phyloP scores from a whole-genome alignment of 2,888 invertebrate species.

The Cheilosia scutellata region DNA sequence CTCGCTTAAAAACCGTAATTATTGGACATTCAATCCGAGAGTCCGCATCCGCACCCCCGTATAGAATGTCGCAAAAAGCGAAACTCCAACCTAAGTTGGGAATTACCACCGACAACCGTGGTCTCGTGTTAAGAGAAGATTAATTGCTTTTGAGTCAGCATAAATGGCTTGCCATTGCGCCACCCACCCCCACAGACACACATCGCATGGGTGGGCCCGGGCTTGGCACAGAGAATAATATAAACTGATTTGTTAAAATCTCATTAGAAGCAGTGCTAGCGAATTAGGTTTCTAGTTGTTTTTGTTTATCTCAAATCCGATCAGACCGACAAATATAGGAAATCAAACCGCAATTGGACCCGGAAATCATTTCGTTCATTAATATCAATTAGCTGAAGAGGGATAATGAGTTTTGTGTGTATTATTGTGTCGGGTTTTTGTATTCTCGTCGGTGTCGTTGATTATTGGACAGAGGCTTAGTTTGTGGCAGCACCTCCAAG shows the following conservation, averaged over 20 bases:
- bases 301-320: slow-evolving; percentile 58
- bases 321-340: slow-evolving; percentile 57
- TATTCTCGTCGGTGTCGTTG: not conserved
- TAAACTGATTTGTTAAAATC: slow-evolving; percentile 72
- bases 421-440: slow-evolving; percentile 1
- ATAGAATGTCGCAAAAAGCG: slow-evolving; percentile 32
- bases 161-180: slow-evolving; percentile 46
- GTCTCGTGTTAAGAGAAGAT: slow-evolving; percentile 65
- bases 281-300: slow-evolving; percentile 61
- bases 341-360: slow-evolving; percentile 71
- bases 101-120: slow-evolving; percentile 4
- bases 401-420: slow-evolving; percentile 67
- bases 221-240: slow-evolving; percentile 37
- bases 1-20: slow-evolving; percentile 31
- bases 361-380: slow-evolving; percentile 67
- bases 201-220: slow-evolving; percentile 9
- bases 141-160: slow-evolving; percentile 73
- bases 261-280: slow-evolving; percentile 58
- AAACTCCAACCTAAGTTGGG: slow-evolving; percentile 28
- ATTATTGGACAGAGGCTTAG: not conserved
- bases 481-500: not conserved
- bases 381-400: slow-evolving; percentile 69
- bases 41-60: not conserved
- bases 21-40: slow-evolving; percentile 35
- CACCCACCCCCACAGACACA: not conserved